phyloP scores from a whole-genome alignment of 2,888 invertebrate species.

The Oligia fasciuncula region DNA sequence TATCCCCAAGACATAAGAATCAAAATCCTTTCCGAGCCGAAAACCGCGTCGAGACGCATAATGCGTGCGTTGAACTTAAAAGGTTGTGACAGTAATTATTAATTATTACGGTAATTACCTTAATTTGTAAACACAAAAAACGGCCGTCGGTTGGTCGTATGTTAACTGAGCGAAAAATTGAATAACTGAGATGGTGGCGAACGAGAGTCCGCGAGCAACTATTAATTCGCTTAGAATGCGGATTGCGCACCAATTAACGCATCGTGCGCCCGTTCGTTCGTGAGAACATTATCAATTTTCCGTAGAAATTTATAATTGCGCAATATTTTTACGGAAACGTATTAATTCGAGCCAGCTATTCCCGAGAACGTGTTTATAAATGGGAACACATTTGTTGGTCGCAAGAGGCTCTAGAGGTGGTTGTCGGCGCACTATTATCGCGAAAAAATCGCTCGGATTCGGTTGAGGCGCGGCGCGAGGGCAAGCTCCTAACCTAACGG shows the following conservation, averaged over 20 bases:
- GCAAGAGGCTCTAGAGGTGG: constrained; percentile 33
- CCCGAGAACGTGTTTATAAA: constrained; percentile 63
- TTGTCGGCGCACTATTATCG: constrained; percentile 62
- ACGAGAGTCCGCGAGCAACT: constrained; percentile 56
- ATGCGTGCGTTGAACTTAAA: constrained; percentile 88
- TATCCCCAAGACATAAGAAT: constrained; percentile 75
- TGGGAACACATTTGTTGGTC: constrained; percentile 50
- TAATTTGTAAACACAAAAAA: constrained; percentile 89
- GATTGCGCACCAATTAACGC: constrained; percentile 76
- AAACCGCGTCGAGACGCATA: constrained; percentile 72
- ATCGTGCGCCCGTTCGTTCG: constrained; percentile 66
- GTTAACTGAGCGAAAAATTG: constrained; percentile 79
- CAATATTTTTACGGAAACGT: constrained; percentile 70
- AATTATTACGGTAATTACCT: constrained; percentile 88
- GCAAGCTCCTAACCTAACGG: constrained; percentile 78
- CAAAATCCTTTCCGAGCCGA: constrained; percentile 70
- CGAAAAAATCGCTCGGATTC: constrained; percentile 70
- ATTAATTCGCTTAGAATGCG: constrained; percentile 73
- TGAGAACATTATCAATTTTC: constrained; percentile 78
- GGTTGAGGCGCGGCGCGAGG: constrained; percentile 66
- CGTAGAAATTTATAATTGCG: constrained; percentile 74
- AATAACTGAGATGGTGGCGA: constrained; percentile 72
- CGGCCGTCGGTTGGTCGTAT: constrained; percentile 76
- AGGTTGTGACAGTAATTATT: constrained; percentile 88
- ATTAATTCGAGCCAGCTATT: constrained; percentile 66